Conservation (phyloP, 2,113 vertebrate species). For the Glaucidium brasilianum region DNA sequence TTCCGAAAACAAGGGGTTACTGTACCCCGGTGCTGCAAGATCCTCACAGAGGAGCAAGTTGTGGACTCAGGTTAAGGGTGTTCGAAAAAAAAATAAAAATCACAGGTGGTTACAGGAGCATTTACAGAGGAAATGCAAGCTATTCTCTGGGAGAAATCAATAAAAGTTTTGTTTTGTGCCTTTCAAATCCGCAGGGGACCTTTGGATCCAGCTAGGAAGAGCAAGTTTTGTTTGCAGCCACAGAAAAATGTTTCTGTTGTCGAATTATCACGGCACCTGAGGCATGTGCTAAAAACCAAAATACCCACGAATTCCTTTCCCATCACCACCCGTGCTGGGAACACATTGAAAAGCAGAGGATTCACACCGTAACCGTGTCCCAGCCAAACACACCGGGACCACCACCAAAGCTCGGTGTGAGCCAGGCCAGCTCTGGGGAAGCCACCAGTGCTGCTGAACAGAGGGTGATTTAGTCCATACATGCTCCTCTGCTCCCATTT, state of each 20-base stretch:
- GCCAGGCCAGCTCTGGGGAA: neutral
- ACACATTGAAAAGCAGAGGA: neutral
- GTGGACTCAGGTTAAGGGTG: neutral
- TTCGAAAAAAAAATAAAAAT: neutral
- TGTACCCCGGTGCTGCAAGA: neutral
- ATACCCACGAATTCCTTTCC: neutral
- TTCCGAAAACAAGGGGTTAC: neutral
- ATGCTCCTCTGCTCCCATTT: accelerated
- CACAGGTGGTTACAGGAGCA: neutral
- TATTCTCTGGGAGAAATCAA: slow-evolving; percentile 16
- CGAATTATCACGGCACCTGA: neutral
- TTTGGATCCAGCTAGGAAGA: neutral
- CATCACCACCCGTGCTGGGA: neutral
- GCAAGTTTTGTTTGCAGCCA: slow-evolving; percentile 25
- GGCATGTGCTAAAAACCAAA: neutral
- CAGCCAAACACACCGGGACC: neutral
- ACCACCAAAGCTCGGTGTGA: neutral
- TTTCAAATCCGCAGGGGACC: slow-evolving; percentile 27
- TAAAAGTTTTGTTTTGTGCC: slow-evolving; percentile 26
- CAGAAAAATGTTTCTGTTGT: slow-evolving; percentile 28
- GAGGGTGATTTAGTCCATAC: neutral
- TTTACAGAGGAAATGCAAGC: neutral
- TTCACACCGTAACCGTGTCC: accelerated
- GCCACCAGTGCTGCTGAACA: neutral
- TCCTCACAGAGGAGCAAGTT: accelerated